Evolutionary conservation across 2,113 vertebrate genomes (phyloP).

Genomic region (Gasterosteus nipponicus): DNA sequence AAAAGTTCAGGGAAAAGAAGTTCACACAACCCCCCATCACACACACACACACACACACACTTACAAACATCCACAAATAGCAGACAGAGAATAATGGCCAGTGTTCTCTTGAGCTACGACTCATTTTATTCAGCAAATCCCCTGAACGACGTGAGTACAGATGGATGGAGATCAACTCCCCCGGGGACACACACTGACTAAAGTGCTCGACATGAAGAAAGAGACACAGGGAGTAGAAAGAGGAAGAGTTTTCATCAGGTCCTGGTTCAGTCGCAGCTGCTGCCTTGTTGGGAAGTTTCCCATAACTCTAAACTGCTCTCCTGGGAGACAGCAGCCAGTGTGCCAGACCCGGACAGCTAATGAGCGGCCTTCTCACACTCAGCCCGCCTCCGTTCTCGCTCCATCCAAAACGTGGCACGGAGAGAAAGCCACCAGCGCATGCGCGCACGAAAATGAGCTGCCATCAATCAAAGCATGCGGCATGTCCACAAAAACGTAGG

Average conservation of each 20-base stretch:
- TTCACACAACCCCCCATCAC: not conserved
- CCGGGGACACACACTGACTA: slow-evolving; percentile 33
- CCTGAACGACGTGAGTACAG: slow-evolving; percentile 58
- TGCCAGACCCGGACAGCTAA: slow-evolving; percentile 63
- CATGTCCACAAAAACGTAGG: slow-evolving; percentile 20
- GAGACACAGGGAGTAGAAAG: slow-evolving; percentile 31
- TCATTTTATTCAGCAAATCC: slow-evolving; percentile 53
- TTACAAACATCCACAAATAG: slow-evolving; percentile 14
- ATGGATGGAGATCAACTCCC: slow-evolving; percentile 45
- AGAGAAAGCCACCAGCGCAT: slow-evolving; percentile 38
- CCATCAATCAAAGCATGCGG: slow-evolving; percentile 50
- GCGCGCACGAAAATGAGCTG: slow-evolving; percentile 30
- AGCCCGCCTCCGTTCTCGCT: slow-evolving; percentile 28
- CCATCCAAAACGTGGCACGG: slow-evolving; percentile 33
- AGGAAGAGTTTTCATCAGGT: slow-evolving; percentile 78
- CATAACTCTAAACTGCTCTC: slow-evolving; percentile 69
- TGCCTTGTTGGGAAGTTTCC: slow-evolving; percentile 72
- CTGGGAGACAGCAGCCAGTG: slow-evolving; percentile 64
- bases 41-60: not conserved
- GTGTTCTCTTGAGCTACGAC: slow-evolving; percentile 57
- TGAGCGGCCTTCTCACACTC: slow-evolving; percentile 73
- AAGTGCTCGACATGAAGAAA: slow-evolving; percentile 54
- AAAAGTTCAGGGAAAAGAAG: slow-evolving; percentile 35
- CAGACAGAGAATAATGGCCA: slow-evolving; percentile 10
- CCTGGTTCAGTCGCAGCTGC: slow-evolving; percentile 77